These are phyloP conservation scores for Paguma larvata DNA, from an alignment of 2,797 vertebrate species.

Conservation along the genomic window DNA sequence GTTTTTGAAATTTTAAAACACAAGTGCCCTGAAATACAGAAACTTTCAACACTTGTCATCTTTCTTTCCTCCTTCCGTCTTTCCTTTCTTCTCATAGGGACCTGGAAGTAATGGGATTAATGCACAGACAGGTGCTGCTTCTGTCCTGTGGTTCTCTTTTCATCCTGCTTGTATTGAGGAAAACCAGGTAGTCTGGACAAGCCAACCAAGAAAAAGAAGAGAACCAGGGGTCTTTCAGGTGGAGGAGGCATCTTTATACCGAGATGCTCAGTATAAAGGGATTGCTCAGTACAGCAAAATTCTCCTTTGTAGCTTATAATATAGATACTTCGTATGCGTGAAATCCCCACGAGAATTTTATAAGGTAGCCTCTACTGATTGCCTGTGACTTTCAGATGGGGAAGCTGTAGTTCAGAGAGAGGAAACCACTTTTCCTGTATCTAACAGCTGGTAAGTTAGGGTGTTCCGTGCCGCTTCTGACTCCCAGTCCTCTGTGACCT, in stretches of 20 bases:
- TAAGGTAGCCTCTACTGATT: background rate
- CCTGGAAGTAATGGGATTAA: background rate
- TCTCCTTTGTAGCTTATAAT: background rate
- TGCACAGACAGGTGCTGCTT: background rate
- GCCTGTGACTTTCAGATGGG: background rate
- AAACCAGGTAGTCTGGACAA: background rate
- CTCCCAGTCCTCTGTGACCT: background rate
- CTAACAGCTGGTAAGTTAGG: background rate
- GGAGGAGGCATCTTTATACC: background rate
- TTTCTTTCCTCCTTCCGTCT: background rate
- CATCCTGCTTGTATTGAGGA: background rate
- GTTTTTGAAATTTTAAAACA: slow-evolving; percentile 48
- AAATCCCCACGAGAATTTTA: background rate
- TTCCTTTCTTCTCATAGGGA: background rate
- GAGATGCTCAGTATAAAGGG: background rate
- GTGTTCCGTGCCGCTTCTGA: background rate
- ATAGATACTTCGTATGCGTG: background rate
- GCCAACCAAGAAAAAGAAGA: background rate
- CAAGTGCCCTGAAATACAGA: background rate
- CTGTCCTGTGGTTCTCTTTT: slow-evolving; percentile 19
- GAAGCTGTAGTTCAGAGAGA: background rate
- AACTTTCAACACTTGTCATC: background rate
- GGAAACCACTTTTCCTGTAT: background rate
- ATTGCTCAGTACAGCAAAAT: background rate
- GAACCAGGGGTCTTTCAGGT: background rate